Base-by-base conservation (phyloP, 2,113 vertebrate genomes). In the Ophiodon elongatus region DNA sequence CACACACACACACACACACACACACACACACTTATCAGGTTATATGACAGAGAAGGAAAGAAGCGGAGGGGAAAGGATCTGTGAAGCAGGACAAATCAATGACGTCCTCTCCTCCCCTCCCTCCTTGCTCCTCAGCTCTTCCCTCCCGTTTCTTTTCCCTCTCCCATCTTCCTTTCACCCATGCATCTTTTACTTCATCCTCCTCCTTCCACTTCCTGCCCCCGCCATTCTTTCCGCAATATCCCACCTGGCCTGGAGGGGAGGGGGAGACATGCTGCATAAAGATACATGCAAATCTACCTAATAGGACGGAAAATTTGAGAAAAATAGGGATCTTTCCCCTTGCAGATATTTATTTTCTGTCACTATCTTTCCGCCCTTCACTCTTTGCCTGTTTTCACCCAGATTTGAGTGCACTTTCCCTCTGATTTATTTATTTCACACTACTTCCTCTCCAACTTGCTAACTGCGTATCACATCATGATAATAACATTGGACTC, bases 231-330 rank as follows among this genome's bases (percentile, higher is more conserved):
- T 80, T 57, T 85, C 67, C 8, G 1, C 65, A 73, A 73, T 83
- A 78, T 84, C 47, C 66, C 74, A 82, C 69, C 65, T 83, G 82
- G 71, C 85, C 80, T 54, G 21, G 25, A 86, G 82, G 82, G 82
- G 82, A 50, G 39, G 41, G 29, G 64, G 47, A 64, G 84, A 66
- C 67, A 78, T 25, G 50, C 71, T 88, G 69, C 85, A 91, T 88
- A 73, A 88, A 90, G 75, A 91, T 79, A 82, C 79, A 92, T 85
- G 75, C 82, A 86, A 88, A 92, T 86, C 72, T 86, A 74, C 73
- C 80, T 82, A 93, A 94, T 79, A 73, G 71, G 85, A 86, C 4
- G 76, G 78, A 70, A 90, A 84, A 93, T 83, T 83, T 73, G 70
- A 73, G 59, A 39, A 70, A 70, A 80, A 83, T 72, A 33, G 66